Conservation (phyloP, 2,888 invertebrate species). For the Macrophya annulata region DNA sequence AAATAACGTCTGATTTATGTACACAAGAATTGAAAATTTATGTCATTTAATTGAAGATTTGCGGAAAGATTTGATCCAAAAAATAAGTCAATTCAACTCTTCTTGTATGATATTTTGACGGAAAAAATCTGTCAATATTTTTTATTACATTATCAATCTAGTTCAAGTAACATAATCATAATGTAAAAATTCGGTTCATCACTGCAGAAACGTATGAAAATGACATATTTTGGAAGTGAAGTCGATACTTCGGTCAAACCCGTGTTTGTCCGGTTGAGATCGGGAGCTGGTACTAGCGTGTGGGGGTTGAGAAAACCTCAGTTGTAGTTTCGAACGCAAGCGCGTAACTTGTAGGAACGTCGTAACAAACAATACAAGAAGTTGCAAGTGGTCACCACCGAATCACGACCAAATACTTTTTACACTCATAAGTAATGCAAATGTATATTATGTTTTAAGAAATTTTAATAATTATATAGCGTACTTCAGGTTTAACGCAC, state of each 20-base stretch:
- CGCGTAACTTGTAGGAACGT: neutral
- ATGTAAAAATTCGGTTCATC: neutral
- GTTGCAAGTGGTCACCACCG: neutral
- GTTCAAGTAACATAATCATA: neutral
- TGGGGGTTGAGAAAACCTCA: neutral
- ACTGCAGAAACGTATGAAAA: neutral
- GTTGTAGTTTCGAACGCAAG: neutral
- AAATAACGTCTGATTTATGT: too few relatives aligned
- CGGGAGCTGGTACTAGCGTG: neutral
- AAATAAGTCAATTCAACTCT: neutral
- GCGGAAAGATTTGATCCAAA: too few relatives aligned
- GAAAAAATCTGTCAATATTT: neutral
- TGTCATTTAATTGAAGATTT: too few relatives aligned
- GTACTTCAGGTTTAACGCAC: too few relatives aligned
- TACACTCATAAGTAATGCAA: neutral
- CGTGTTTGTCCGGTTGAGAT: neutral
- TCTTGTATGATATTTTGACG: neutral
- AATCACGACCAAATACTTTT: neutral
- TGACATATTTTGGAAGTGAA: conserved; percentile 9
- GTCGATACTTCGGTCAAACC: neutral
- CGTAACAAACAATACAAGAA: neutral
- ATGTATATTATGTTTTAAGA: neutral
- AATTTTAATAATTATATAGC: too few relatives aligned
- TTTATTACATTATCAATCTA: neutral
- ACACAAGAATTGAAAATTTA: too few relatives aligned